Conservation (phyloP, 2,113 vertebrate genomes). For the Bufo gargarizans region DNA sequence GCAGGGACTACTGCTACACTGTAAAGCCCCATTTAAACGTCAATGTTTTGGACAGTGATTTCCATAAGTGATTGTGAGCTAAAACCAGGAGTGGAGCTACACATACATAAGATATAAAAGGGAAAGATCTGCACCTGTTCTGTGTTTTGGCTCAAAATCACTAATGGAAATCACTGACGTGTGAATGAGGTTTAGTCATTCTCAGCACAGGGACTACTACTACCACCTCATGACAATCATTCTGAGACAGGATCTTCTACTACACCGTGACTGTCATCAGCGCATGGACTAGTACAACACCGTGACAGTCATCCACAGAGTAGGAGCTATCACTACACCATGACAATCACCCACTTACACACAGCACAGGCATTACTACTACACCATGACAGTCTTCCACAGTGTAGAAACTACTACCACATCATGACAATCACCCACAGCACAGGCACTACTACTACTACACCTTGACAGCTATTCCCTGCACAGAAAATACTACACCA, state of each 20-base stretch:
- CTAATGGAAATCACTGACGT: no score
- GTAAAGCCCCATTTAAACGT: no score
- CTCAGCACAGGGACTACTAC: no score
- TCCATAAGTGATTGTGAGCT: no score
- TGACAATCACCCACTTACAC: background rate
- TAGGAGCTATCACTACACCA: background rate
- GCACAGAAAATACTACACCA: background rate
- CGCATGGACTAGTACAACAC: background rate
- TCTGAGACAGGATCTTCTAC: no score
- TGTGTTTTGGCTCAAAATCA: no score
- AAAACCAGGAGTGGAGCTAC: no score
- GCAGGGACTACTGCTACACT: background rate
- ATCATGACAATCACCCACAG: background rate
- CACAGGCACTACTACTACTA: background rate
- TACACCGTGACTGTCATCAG: background rate
- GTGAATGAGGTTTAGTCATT: background rate
- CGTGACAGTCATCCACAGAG: background rate
- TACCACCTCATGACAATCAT: no score
- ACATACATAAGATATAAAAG: no score
- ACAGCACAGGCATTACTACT: background rate
- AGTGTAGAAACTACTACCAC: background rate
- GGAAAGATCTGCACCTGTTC: no score
- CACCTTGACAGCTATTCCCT: background rate
- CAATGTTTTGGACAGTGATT: no score
- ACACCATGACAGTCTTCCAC: background rate